Evolutionary conservation across 1,140 invertebrate genomes (phyloP).

Genomic region (Phymorhynchus buccinoides): DNA sequence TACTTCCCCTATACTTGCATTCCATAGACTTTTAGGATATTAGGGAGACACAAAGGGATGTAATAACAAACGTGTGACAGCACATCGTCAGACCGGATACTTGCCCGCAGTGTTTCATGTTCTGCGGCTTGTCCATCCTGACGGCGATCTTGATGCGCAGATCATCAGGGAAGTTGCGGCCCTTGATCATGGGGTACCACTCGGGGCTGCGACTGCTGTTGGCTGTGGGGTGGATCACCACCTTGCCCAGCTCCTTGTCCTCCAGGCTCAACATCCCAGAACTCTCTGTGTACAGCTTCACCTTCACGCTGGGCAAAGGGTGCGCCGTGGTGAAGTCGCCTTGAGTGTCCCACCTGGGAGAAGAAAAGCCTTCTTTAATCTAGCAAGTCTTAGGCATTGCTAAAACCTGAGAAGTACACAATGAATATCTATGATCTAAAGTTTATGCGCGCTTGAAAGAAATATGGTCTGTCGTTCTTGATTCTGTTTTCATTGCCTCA

Average conservation of each 20-base stretch:
- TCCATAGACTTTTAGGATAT: too few relatives aligned
- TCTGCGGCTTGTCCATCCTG: constrained; percentile 98
- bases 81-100: too few relatives aligned
- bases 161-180: constrained; percentile 95
- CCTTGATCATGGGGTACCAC: constrained; percentile 97
- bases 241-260: constrained; percentile 97
- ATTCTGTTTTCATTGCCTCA: too few relatives aligned
- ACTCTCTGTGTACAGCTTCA: constrained; percentile 96
- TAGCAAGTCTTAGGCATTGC: too few relatives aligned
- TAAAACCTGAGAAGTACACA: too few relatives aligned
- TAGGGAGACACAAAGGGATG: too few relatives aligned
- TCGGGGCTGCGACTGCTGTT: constrained; percentile 92
- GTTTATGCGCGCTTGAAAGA: too few relatives aligned
- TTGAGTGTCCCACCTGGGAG: constrained; percentile 78
- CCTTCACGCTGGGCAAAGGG: constrained; percentile 96
- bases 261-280: constrained; percentile 97
- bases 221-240: constrained; percentile 89
- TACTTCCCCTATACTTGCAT: too few relatives aligned
- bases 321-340: constrained; percentile 99
- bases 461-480: too few relatives aligned
- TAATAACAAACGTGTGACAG: too few relatives aligned
- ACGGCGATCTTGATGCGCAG: constrained; percentile 97
- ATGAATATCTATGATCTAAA: too few relatives aligned
- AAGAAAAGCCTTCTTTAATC: not conserved
- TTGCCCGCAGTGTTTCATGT: constrained; percentile 98